Evolutionary conservation across 2,888 invertebrate genomes (phyloP), one percentile per base, ranked within the genome.

Genomic region (Athalia circularis): DNA sequence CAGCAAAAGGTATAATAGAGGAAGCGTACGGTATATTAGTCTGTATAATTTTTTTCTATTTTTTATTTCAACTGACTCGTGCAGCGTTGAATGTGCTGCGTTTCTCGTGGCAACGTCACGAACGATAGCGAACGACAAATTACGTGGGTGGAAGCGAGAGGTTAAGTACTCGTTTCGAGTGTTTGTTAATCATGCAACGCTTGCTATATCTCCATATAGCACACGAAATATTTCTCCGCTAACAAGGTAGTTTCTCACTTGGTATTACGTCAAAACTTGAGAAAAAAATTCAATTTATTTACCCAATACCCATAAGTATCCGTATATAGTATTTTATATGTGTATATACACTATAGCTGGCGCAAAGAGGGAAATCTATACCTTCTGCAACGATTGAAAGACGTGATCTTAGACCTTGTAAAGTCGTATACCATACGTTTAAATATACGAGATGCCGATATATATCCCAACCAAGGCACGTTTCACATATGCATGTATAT

Each of bases 231-330:
- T 68, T 29, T 68, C 52, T 52, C 54, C 43, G 54, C 68, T 68
- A 68, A 68, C 68, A 68, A 68, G 68, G 68, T 52, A 54, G 68
- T 68, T 68, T 68, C 68, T 68, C 68, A 68, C 68, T 68, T 68
- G 50, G 29, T 52, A 68, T 68, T 54, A 68, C 68, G 52, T 68
- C 52, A 15, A 68, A 68, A 15, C 11, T 5, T 54, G 54, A 43
- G 5, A 68, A 68, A 45, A 68, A 15, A 68, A 68, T 68, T 50
- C 68, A 68, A 68, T 68, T 68, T 54, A 68, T 52, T 68, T 43
- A 68, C 68, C 54, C 54, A 54, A 54, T 68, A 54, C 11, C 29
- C 54, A n/a, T 9, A 5, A n/a, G n/a, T 29, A 29, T 29, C 29
- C 29, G 29, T 29, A 2, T 29, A 29, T 29, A 29, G 29, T 29